phyloP scores from a whole-genome alignment of 1,140 invertebrate genomes.

The Drosophila hydei region DNA sequence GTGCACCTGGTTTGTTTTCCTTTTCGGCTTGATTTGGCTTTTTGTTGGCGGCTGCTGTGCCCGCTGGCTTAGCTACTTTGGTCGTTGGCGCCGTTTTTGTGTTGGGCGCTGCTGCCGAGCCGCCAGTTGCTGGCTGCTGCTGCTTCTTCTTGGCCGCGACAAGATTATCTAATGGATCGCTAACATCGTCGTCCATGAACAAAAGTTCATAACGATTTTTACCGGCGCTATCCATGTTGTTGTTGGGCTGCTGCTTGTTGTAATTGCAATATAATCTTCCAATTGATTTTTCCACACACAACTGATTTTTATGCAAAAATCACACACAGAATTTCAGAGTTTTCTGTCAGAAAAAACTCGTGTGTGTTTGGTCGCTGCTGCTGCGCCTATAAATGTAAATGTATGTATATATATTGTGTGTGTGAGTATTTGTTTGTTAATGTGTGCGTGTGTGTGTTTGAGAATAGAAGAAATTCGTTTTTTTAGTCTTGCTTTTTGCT shows the following conservation, averaged over 20 bases:
- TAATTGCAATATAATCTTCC: conserved; percentile 42
- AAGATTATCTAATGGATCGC: conserved; percentile 94
- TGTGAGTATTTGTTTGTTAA: conserved; percentile 19
- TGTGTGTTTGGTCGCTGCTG: conserved; percentile 47
- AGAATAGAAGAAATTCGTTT: conserved; percentile 37
- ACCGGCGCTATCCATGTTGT: conserved; percentile 94
- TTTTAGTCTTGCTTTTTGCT: conserved; percentile 52
- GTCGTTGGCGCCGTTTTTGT: conserved; percentile 77
- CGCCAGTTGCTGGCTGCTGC: conserved; percentile 43
- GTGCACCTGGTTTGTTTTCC: conserved; percentile 90
- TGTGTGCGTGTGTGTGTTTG: too few relatives aligned
- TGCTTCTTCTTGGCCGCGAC: conserved; percentile 92
- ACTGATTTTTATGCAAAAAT: conserved; percentile 44
- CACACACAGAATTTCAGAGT: conserved; percentile 45
- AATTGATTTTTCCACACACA: conserved; percentile 71
- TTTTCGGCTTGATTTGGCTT: conserved; percentile 88
- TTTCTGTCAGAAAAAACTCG: conserved; percentile 42
- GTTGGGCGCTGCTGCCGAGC: conserved; percentile 83
- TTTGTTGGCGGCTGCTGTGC: conserved; percentile 45
- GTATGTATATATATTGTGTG: conserved; percentile 4
- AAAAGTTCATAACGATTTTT: conserved; percentile 97
- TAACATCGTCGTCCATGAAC: conserved; percentile 92
- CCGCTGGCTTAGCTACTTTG: conserved; percentile 53
- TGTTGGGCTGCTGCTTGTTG: conserved; percentile 36
- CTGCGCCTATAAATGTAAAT: conserved; percentile 27